Conservation (phyloP, 2,113 vertebrate species). For the Anhinga anhinga region DNA sequence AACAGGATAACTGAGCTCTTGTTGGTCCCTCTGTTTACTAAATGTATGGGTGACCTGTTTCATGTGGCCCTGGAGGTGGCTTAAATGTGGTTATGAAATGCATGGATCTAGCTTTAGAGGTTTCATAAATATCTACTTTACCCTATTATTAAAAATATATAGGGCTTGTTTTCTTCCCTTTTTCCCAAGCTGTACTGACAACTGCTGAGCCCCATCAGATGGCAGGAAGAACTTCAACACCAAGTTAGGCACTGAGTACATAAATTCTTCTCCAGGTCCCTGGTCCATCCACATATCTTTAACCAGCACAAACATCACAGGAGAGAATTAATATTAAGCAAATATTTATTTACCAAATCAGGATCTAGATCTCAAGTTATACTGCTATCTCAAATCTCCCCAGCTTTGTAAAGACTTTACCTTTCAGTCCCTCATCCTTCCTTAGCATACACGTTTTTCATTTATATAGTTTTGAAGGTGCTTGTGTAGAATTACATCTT, state of each 20-base stretch:
- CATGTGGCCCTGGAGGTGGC: background rate
- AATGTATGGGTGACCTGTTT: background rate
- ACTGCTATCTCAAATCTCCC: background rate
- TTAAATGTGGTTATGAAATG: background rate
- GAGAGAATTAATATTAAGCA: background rate
- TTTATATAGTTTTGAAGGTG: background rate
- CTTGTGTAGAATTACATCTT: background rate
- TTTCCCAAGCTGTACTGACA: background rate
- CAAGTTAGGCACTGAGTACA: accelerated
- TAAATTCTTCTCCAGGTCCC: background rate
- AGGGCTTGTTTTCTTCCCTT: background rate
- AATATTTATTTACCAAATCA: background rate
- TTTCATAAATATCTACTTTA: background rate
- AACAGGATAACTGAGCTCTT: background rate
- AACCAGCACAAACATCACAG: background rate
- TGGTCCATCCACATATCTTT: background rate
- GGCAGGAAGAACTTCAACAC: background rate
- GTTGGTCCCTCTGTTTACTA: background rate
- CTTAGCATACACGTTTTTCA: background rate
- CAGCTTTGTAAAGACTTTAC: background rate
- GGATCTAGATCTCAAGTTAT: background rate
- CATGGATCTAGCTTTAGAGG: background rate
- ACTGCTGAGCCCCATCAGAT: background rate
- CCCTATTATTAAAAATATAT: background rate
- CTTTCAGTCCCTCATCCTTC: background rate